Evolutionary conservation across 2,113 vertebrate species (phyloP).

Genomic region (Thalassarche chlororhynchos): DNA sequence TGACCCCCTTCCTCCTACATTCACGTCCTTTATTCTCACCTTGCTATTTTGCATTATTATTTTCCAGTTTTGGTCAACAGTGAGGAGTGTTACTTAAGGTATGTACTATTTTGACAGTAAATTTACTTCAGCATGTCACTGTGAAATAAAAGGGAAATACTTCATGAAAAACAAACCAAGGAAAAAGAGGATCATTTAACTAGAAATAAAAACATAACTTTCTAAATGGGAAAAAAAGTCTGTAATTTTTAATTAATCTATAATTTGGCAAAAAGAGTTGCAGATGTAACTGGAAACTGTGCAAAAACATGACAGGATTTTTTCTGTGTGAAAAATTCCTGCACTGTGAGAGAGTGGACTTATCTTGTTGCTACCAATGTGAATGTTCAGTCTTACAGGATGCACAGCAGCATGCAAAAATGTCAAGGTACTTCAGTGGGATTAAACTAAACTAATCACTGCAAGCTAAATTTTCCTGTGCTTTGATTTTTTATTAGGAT

Average conservation of each 20-base stretch:
- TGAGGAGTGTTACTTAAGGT: background rate
- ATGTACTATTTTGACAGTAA: background rate
- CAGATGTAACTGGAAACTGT: background rate
- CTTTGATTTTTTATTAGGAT: background rate
- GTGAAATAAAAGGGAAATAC: background rate
- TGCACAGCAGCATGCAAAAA: rapidly evolving
- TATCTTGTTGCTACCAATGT: background rate
- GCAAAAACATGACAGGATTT: background rate
- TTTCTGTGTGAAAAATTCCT: background rate
- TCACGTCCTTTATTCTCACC: background rate
- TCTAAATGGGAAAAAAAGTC: background rate
- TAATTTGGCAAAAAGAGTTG: background rate
- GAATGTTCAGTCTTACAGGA: background rate
- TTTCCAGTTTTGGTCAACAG: background rate
- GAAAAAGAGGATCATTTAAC: background rate
- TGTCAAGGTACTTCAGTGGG: background rate
- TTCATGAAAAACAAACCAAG: background rate
- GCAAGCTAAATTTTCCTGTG: background rate
- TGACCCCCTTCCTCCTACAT: background rate
- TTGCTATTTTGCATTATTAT: background rate
- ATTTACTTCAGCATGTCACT: background rate
- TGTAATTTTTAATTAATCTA: background rate
- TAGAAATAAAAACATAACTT: background rate
- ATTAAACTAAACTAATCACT: background rate
- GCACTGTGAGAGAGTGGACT: background rate